phyloP scores from a whole-genome alignment of 2,888 invertebrate genomes.

The Dioctria linearis region DNA sequence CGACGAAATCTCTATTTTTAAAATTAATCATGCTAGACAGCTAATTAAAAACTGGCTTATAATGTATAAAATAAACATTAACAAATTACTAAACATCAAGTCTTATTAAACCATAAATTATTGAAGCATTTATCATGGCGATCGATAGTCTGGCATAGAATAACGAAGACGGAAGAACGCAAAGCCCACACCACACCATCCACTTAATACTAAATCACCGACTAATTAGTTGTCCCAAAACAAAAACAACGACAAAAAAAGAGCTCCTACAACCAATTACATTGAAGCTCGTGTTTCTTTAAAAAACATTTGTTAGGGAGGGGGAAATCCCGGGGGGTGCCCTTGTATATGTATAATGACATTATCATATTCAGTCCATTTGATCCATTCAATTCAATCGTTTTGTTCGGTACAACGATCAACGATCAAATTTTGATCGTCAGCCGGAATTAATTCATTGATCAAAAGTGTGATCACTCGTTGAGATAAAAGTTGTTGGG shows the following conservation, averaged over 20 bases:
- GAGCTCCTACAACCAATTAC: slow-evolving; percentile 44
- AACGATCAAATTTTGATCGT: slow-evolving; percentile 24
- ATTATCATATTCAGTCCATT: slow-evolving; percentile 45
- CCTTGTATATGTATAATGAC: slow-evolving; percentile 39
- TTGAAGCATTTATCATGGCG: slow-evolving; percentile 36
- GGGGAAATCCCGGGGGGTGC: slow-evolving; percentile 20
- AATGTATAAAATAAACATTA: slow-evolving; percentile 42
- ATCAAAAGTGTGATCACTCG: slow-evolving; percentile 31
- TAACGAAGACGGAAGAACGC: slow-evolving; percentile 8
- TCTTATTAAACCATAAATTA: slow-evolving; percentile 37
- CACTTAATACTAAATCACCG: slow-evolving; percentile 25
- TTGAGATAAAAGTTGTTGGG: slow-evolving; percentile 39
- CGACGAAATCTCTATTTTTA: slow-evolving; percentile 41
- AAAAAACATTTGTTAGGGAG: background rate
- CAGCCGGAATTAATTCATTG: slow-evolving; percentile 43
- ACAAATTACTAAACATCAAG: slow-evolving; percentile 35
- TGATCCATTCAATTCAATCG: slow-evolving; percentile 15
- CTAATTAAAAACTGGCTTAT: slow-evolving; percentile 46
- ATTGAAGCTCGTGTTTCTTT: slow-evolving; percentile 32
- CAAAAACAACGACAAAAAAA: background rate
- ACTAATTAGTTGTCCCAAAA: slow-evolving; percentile 40
- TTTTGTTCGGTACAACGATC: slow-evolving; percentile 30
- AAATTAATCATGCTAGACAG: slow-evolving; percentile 39
- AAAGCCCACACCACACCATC: slow-evolving; percentile 16
- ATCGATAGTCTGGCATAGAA: slow-evolving; percentile 39